Base-by-base conservation (phyloP, 2,888 invertebrate genomes). In the Clusia tigrina region DNA sequence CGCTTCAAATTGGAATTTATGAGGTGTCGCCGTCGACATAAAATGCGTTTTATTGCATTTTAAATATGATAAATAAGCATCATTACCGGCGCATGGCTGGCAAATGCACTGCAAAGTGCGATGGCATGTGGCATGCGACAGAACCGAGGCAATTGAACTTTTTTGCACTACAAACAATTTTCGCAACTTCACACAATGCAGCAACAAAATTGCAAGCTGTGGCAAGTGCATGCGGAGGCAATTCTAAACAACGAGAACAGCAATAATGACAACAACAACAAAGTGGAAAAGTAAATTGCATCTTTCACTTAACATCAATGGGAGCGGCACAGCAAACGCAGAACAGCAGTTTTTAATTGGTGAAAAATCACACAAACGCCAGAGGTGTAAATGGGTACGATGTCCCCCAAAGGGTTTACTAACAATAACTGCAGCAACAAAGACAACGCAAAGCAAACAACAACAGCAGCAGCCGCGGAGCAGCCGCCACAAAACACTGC, bases 21-120 rank as follows among this genome's bases (percentile, higher is more conserved):
- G 76, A 66, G 52, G 59, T 52, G 69, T 66, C 60, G 58, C 67
- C 70, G 71, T 71, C 71, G 68, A 65, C 73, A 72, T 76, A 69
- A 77, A 74, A 71, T 66, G 73, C 69, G 70, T 73, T 79, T 79
- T 78, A 78, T 79, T 74, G 74, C 78, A 71, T 72, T 79, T 79
- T 77, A 78, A 79, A 78, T 77, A 74, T 78, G 78, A 79, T 78
- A 74, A 77, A 79, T 77, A 77, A 74, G 71, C 69, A 64, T 63
- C 62, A 51, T 60, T 67, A 66, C 51, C 58, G 48, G 61, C 48
- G n/a, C n/a, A n/a, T n/a, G n/a, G n/a, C n/a, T n/a, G n/a, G n/a
- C n/a, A n/a, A n/a, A n/a, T n/a, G n/a, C n/a, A n/a, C n/a, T n/a
- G n/a, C n/a, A n/a, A n/a, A n/a, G n/a, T n/a, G n/a, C n/a, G n/a